Evolutionary conservation across 1,140 invertebrate genomes (phyloP), one percentile per base, ranked within the genome.

Genomic region (Gryllus bimaculatus): DNA sequence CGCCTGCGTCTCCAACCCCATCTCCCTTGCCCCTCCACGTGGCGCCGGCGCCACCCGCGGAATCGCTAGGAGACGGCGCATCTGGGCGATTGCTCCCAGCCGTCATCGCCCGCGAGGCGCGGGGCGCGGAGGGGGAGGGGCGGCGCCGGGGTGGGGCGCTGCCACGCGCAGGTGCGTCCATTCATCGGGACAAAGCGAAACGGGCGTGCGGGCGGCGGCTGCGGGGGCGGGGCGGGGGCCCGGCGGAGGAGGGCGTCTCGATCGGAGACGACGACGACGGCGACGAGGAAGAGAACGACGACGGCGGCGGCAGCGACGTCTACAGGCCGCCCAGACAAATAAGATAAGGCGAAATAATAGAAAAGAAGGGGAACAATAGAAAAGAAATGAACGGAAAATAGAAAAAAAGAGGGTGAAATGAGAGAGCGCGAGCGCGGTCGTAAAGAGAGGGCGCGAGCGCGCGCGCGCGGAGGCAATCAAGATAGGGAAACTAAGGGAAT

Each of bases 331-430:
- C 54, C 54, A 10, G 54, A 66, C 54, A 66, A 66, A 66, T 66
- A 66, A 66, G 54, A 66, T 66, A 66, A 66, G 54, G 18, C 54
- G 54, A 66, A 66, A 66, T 66, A 66, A 66, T 66, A 66, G 54
- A 66, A 66, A 66, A 66, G 54, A 66, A 18, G 54, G 10, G 54
- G 54, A 18, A 66, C 54, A 66, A 66, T 66, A 66, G 54, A 7
- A 66, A 66, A 18, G 54, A 66, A 66, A 66, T 66, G 54, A 66
- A 66, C 54, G 54, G 54, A 66, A 66, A 66, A 66, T 66, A 66
- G 54, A 66, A 66, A 13, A 66, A 66, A 66, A 66, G 54, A 66
- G 18, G 54, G 54, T 7, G 54, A 66, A 66, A 66, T 66, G 54
- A 66, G 54, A 66, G 18, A 66, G 54, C 54, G 54, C 10, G 10